These are phyloP conservation scores for Drosophila repleta DNA, from an alignment of 1,140 invertebrate genomes.

Conservation along the genomic window DNA sequence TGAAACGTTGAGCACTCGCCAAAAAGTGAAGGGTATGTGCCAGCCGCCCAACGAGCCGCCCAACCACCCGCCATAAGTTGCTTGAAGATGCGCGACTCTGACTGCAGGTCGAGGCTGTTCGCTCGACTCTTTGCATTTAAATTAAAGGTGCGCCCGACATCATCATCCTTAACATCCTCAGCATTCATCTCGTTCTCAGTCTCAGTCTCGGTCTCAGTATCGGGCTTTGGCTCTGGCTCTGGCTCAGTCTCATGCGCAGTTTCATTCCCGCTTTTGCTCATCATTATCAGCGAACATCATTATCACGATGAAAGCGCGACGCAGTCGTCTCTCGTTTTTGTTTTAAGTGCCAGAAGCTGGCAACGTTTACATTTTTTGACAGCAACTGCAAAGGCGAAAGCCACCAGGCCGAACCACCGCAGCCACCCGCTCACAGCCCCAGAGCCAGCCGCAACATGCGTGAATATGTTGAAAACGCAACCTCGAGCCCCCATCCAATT, in stretches of 20 bases:
- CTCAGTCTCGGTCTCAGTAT: background rate
- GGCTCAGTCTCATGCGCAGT: background rate
- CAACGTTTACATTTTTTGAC: slow-evolving; percentile 54
- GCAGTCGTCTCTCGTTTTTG: slow-evolving; percentile 33
- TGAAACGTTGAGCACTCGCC: slow-evolving; percentile 51
- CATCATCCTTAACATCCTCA: slow-evolving; percentile 11
- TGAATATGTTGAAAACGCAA: slow-evolving; percentile 62
- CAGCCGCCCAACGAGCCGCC: background rate
- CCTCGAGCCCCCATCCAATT: background rate
- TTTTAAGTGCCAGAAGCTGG: slow-evolving; percentile 44
- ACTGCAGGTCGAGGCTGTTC: slow-evolving; percentile 62
- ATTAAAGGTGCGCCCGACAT: slow-evolving; percentile 52
- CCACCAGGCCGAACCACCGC: slow-evolving; percentile 14
- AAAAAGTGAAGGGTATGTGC: slow-evolving; percentile 39
- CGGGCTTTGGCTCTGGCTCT: no score
- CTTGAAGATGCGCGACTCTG: slow-evolving; percentile 26
- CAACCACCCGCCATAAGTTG: slow-evolving; percentile 25
- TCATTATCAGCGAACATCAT: slow-evolving; percentile 10
- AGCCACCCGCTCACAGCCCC: background rate
- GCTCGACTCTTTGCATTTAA: slow-evolving; percentile 67
- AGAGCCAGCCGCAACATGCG: slow-evolving; percentile 21
- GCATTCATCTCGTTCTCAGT: background rate
- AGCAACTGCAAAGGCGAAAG: slow-evolving; percentile 40
- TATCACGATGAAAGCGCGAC: background rate
- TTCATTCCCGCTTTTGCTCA: background rate